These are phyloP conservation scores for Chrysemys picta DNA, from an alignment of 2,113 vertebrate genomes.

Conservation along the genomic window DNA sequence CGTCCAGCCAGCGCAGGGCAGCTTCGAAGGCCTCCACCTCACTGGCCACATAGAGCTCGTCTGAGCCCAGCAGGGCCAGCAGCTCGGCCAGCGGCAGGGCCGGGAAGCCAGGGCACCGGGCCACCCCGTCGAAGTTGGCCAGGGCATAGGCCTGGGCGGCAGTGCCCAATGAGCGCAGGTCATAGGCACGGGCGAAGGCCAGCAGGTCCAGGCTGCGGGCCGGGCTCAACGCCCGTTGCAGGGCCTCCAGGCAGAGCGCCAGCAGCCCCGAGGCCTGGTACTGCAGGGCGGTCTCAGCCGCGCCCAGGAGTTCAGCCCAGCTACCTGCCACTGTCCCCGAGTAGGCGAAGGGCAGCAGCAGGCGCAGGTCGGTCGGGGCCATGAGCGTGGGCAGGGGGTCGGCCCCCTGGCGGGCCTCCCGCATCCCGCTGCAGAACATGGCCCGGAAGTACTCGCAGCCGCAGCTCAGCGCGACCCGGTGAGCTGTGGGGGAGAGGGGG, in stretches of 20 bases:
- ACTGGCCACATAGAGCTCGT: constrained; percentile 83
- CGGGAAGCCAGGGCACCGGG: constrained; percentile 81
- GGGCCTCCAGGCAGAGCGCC: constrained; percentile 84
- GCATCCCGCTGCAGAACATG: constrained; percentile 93
- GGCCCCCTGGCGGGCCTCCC: constrained; percentile 79
- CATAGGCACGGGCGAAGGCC: constrained; percentile 83
- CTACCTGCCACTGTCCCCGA: constrained; percentile 79
- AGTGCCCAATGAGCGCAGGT: constrained; percentile 78
- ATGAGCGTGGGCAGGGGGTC: constrained; percentile 74
- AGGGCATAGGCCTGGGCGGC: constrained; percentile 84
- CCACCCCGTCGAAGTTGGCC: constrained; percentile 85
- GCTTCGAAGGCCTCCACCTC: constrained; percentile 88
- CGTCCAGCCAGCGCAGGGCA: constrained; percentile 84
- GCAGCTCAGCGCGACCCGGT: constrained; percentile 87
- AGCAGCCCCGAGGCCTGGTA: constrained; percentile 88
- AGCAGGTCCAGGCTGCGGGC: constrained; percentile 83
- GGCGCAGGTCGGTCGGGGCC: constrained; percentile 77
- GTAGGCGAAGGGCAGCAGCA: constrained; percentile 87
- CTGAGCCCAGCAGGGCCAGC: constrained; percentile 78
- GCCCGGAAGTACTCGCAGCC: constrained; percentile 91
- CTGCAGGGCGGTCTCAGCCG: constrained; percentile 84
- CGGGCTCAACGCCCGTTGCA: constrained; percentile 80
- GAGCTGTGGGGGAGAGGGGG: constrained; percentile 76
- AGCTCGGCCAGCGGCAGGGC: constrained; percentile 82
- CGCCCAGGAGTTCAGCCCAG: constrained; percentile 86